Base-by-base conservation (phyloP, 2,797 vertebrate genomes). In the Gymnoscopelus microlampas region DNA sequence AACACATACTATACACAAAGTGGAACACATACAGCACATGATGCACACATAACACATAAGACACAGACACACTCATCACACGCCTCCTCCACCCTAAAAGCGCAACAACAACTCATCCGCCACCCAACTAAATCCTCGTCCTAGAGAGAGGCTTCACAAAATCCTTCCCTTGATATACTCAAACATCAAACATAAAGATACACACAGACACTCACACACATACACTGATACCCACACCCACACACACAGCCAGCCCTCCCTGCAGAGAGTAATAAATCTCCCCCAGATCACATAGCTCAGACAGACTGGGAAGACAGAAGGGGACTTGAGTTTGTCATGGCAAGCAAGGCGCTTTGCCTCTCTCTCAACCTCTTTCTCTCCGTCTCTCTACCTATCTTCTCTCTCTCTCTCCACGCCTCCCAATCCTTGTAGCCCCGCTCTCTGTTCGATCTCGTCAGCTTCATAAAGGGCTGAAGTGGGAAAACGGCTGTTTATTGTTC, bases 201-300 rank as follows among this genome's bases (percentile, higher is more conserved):
- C 26, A 11, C 59, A 1, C 8, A 35, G 48, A 51, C 47, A 7
- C n/a, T 23, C 61, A 48, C 47, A 11, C 44, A 44, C 32, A 62
- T 14, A 56, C 54, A 56, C 54, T 53, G 54, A 7, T 12, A 14
- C 51, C 7, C 64, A 19, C 23, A 50, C 51, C 4, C 15, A 7
- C 69, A 51, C 49, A 51, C 49, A 51, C 49, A 50, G 35, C 7
- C 35, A 39, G 35, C 5, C 59, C 68, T 72, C 71, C 74, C 63
- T 49, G 68, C 79, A 74, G 67, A 74, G 83, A 68, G 53, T 73
- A 73, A 87, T 84, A 88, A 86, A 88, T 89, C 85, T 83, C 74
- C 80, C 86, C 73, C 79, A 83, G 78, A 84, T 81, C 14, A 2
- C 70, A 70, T 56, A 44, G 76, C 70, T 76, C 67, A 74, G 85